Evolutionary conservation across 2,888 invertebrate species (phyloP), one percentile per base, ranked within the genome.

Genomic region (Pammene aurita): DNA sequence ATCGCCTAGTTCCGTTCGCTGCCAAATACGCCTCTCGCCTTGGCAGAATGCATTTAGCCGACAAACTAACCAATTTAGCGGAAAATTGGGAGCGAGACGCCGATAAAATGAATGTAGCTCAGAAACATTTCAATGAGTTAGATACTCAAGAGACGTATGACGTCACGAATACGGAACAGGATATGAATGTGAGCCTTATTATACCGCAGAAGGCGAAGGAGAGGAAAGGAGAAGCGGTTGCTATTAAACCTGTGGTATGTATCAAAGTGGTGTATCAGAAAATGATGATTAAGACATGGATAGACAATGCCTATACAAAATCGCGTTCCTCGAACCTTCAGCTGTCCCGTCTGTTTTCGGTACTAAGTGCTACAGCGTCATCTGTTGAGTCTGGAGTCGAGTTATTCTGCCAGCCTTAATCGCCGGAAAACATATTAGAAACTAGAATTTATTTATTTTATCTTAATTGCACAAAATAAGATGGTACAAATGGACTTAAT

Each of bases 21-120:
- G 95, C 97, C n/a, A 97, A 97, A 83, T 98, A 98, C 87, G 97
- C 98, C 0, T 94, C 95, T 0, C 95, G 96, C 74, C 90, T 96
- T 11, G 95, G 96, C 34, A 95, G 95, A 76, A 94, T 95, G 76
- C 95, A 96, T 78, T 91, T 98, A 55, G 96, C 96, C 0, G 96
- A 97, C 75, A 96, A 96, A 81, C 90, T 98, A 35, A 93, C 93
- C 0, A 93, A 94, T 74, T 79, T 96, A 11, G 89, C 95, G 5
- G 93, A 88, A 1, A 73, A 84, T 0, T 92, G 91, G 91, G 86
- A 88, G 60, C 77, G 73, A 11, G 87, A 89, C 2, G 42, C 80
- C 0, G 86, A 89, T 46, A 84, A 79, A 74, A 65, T 84, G 56
- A 86, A 89, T 42, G 75, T 78, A 0, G 87, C 85, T 0, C 87